Evolutionary conservation across 2,113 vertebrate genomes (phyloP).

Genomic region (Myxocyprinus asiaticus): DNA sequence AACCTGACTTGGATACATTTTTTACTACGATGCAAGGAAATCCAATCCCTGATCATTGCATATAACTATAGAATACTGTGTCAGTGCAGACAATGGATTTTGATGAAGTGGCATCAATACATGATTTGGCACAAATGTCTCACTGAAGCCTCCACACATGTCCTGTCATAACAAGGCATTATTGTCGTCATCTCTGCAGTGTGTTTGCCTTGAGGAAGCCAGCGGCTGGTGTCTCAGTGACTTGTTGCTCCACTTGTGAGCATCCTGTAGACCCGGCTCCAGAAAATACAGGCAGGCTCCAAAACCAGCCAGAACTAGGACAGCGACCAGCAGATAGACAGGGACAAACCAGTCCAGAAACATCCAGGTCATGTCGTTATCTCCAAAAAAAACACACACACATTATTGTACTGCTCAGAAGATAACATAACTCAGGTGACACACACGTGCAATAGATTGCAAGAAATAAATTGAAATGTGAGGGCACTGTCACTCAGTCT

Average conservation of each 20-base stretch:
- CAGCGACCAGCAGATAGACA: conserved; percentile 90
- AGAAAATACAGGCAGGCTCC: conserved; percentile 97
- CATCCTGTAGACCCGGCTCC: conserved; percentile 91
- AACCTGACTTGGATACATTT: too few species aligned
- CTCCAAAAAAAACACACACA: not conserved
- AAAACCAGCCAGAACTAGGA: conserved; percentile 92
- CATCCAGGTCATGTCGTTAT: conserved; percentile 81
- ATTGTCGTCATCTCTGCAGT: conserved; percentile 77
- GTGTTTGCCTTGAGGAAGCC: conserved; percentile 76
- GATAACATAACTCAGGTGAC: not conserved
- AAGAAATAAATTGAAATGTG: too few species aligned
- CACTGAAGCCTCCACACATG: not conserved
- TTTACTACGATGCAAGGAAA: too few species aligned
- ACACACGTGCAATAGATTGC: not conserved
- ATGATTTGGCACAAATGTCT: conserved; percentile 4
- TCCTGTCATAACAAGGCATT: conserved; percentile 75
- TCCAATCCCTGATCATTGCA: too few species aligned
- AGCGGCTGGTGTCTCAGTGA: conserved; percentile 79
- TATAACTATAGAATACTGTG: too few species aligned
- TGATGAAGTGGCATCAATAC: not conserved
- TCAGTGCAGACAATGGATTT: not conserved
- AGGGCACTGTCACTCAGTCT: too few species aligned
- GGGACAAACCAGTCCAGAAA: conserved; percentile 97
- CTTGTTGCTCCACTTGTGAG: conserved; percentile 93
- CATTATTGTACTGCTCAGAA: not conserved